Evolutionary conservation across 1,140 invertebrate species (phyloP).

Genomic region (Psilanteris sp.): DNA sequence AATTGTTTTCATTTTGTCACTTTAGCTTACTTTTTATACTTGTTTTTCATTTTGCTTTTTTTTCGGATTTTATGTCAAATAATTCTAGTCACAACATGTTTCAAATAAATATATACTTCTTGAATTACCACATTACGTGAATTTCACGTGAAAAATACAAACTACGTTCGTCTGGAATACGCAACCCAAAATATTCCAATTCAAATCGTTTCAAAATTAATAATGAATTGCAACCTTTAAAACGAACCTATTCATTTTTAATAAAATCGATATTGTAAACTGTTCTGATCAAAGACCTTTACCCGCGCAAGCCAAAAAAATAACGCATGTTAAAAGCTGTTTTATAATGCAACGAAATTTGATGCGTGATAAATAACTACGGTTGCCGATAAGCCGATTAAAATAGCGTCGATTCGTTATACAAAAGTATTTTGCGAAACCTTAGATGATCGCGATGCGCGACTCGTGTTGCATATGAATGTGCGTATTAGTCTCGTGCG

Average conservation of each 20-base stretch:
- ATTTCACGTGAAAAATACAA: too few species aligned
- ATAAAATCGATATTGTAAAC: conserved; percentile 22
- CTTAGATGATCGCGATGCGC: conserved; percentile 20
- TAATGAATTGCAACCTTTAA: background rate
- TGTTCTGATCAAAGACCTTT: conserved; percentile 7
- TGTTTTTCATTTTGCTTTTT: conserved; percentile 1
- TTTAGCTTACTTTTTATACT: too few species aligned
- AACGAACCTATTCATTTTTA: conserved; percentile 31
- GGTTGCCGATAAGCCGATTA: conserved; percentile 44
- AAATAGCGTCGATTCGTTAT: conserved; percentile 43
- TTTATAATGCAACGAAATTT: conserved; percentile 33
- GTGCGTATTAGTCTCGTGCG: conserved; percentile 1
- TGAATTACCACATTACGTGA: too few species aligned
- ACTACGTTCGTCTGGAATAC: too few species aligned
- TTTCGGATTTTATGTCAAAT: background rate
- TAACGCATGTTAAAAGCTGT: conserved; percentile 23
- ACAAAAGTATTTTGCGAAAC: conserved; percentile 52
- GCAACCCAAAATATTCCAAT: too few species aligned
- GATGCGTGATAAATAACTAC: conserved; percentile 44
- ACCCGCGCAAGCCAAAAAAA: conserved; percentile 6
- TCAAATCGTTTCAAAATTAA: too few species aligned
- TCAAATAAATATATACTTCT: background rate
- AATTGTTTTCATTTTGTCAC: too few species aligned
- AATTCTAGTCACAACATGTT: conserved; percentile 24
- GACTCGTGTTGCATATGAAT: conserved; percentile 1